Evolutionary conservation across 2,113 vertebrate species (phyloP).

Genomic region (Megalops atlanticus): DNA sequence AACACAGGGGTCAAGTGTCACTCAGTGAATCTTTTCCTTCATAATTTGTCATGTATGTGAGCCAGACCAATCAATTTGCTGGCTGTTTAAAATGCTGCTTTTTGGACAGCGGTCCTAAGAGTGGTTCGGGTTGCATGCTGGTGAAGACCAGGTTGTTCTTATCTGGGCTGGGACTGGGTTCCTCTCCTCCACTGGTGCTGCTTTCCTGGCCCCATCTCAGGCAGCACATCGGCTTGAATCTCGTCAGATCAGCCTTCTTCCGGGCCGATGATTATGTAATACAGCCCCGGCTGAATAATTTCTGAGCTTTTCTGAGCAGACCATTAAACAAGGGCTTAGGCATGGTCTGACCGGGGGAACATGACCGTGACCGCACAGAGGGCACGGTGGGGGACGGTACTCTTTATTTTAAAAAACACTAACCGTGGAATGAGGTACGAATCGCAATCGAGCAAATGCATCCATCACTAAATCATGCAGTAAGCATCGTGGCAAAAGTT

Average conservation of each 20-base stretch:
- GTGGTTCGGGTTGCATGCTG: too few species aligned
- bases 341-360: background rate
- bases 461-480: too few species aligned
- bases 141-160: too few species aligned
- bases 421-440: background rate
- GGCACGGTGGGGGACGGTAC: conserved; percentile 3
- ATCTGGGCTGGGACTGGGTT: too few species aligned
- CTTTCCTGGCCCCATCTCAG: background rate
- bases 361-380: background rate
- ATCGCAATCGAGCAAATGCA: background rate
- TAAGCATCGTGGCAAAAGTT: background rate
- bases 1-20: background rate
- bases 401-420: background rate
- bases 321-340: conserved; percentile 26
- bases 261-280: conserved; percentile 52
- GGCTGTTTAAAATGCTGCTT: background rate
- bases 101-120: background rate
- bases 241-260: conserved; percentile 32
- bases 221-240: conserved; percentile 36
- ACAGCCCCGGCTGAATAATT: conserved; percentile 39
- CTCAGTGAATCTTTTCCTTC: background rate
- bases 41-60: background rate
- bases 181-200: too few species aligned
- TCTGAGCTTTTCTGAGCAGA: conserved; percentile 30
- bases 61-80: background rate